Percentiles rank a stretch among this genome's conserved stretches.
These are phyloP conservation scores for Palythoa grandis DNA, from an alignment of 92 coral and sea anemone genomes.

Conservation along the genomic window DNA sequence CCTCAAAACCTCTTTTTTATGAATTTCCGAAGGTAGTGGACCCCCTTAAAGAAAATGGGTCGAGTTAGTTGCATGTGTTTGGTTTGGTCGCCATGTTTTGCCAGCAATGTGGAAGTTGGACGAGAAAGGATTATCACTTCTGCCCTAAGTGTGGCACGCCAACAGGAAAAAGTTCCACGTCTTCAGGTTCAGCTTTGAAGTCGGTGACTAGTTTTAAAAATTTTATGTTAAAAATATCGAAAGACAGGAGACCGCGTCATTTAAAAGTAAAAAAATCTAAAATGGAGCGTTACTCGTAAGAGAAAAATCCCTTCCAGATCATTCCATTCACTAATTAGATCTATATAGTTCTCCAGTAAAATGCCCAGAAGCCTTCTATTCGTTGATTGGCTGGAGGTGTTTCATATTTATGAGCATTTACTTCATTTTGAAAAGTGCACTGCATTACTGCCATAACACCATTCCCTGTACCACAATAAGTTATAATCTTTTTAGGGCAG, in stretches of 20 bases:
- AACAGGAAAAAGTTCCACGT: constrained; percentile 15
- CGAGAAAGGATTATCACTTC: constrained; percentile 9
- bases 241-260: neutral
- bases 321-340: constrained; percentile 57
- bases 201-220: constrained; percentile 8
- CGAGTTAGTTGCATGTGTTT: too few species aligned
- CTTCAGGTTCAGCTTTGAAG: constrained; percentile 15
- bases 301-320: too few species aligned
- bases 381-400: constrained; percentile 12
- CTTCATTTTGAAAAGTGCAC: constrained; percentile 29
- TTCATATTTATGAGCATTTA: constrained; percentile 47
- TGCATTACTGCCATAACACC: constrained; percentile 26
- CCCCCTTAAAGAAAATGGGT: too few species aligned
- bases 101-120: neutral
- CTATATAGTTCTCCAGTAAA: constrained; percentile 38
- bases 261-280: constrained; percentile 2
- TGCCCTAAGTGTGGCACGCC: constrained; percentile 32
- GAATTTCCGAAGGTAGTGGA: too few species aligned
- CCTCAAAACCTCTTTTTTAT: too few species aligned
- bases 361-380: constrained; percentile 32
- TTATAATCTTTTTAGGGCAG: constrained; percentile 34
- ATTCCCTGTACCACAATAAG: constrained; percentile 34
- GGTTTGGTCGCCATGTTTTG: too few species aligned
- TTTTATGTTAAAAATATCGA: constrained; percentile 19
- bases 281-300: neutral